Evolutionary conservation across 2,888 invertebrate genomes (phyloP), one percentile per base, ranked within the genome.

Genomic region (Meta bourneti): DNA sequence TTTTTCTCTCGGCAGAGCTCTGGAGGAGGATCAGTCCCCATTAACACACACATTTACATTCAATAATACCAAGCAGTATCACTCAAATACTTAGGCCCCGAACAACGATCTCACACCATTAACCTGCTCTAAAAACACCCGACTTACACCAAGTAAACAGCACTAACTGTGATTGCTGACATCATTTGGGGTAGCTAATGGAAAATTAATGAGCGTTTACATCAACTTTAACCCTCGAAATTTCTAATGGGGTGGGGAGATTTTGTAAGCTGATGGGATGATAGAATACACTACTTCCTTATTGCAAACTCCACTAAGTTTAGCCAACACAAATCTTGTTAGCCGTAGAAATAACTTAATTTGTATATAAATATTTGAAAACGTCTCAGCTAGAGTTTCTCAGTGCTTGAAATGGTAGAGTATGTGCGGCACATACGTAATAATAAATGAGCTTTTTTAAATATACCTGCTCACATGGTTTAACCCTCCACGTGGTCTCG

Each of bases 131-230:
- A 49, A 84, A 88, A 80, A 72, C 72, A 54, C 16, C 70, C 16
- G 52, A 34, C 48, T 54, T 52, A 54, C 80, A 49, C 54, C 19
- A 11, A 51, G 54, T 54, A 80, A 80, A 54, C 61, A 88, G 72
- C 72, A 78, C 48, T 78, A 85, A 80, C 80, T 71, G 13, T 69
- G 70, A 89, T 89, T 89, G 52, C 75, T 82, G 82, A 70, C 80
- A 89, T 89, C 89, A 77, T 77, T 89, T 82, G 13, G 52, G 81
- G 19, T 11, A 81, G 82, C 82, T 89, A 89, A 89, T 89, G 89
- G 89, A 89, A 89, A 89, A 77, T 89, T 89, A 89, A 89, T 83
- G 89, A 83, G 70, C 77, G 75, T 82, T 89, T 77, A 89, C 69
- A 83, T 89, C 77, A 83, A 81, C 54, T 75, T 82, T 82, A 84